Base-by-base conservation (phyloP, 2,113 vertebrate genomes). In the Phodopus roborovskii region DNA sequence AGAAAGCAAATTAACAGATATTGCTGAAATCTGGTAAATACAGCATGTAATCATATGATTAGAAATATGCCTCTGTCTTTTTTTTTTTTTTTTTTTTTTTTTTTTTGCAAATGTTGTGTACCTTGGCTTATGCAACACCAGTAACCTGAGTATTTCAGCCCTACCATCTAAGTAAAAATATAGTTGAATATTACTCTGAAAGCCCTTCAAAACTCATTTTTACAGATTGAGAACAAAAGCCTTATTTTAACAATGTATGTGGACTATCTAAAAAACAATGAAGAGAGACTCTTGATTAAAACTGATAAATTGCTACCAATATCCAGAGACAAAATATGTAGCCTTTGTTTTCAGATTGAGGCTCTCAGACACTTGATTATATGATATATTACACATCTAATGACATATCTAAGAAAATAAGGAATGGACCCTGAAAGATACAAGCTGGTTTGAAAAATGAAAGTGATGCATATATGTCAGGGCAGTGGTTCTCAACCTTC, bases 1-100 rank as follows among this genome's bases (percentile, higher is more conserved):
- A 92, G 91, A 96, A 94, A 95, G 56, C 28, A 97, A 96, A 88
- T 42, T n/a, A 17, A 26, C 73, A 11, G 53, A 53, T 85, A 82
- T 42, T 96, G 24, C 53, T 78, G 53, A 87, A 95, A 92, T 26
- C 28, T 78, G 58, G 26, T 88, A 71, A n/a, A 71, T 53, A 36
- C 7, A 12, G 30, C 33, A 86, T 88, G 73, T 66, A 94, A 86
- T 22, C 66, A 39, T 56, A 77, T n/a, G 39, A 33, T 91, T 91
- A 91, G 82, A 94, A 94, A 77, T 86, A 28, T 77, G 16, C 60
- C 84, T 56, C 71, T 93, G 22, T 60, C 24, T 78, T 64, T 3
- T 26, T 88, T 85, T 91, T 45, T 85, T 91, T 85, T 91, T 45
- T 85, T 91, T 64, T 3, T 26, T 88, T 78, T 64, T 3, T 26